Base-by-base conservation (phyloP, 2,113 vertebrate genomes). In the Phyllostomus discolor region DNA sequence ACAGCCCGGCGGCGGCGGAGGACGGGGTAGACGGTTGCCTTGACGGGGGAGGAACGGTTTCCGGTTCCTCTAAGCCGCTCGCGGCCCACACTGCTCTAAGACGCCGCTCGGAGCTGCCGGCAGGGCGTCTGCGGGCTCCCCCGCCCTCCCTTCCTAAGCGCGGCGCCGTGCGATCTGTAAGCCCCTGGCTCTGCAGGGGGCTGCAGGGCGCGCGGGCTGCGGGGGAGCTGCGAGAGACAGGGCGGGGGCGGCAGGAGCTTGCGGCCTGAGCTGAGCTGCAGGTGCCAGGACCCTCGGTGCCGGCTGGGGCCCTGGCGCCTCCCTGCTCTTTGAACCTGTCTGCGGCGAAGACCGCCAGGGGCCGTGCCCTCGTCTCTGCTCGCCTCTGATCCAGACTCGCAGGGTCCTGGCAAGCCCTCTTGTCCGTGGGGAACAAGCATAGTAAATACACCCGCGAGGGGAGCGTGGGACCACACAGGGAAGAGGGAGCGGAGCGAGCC, bases 1-100 rank as follows among this genome's bases (percentile, higher is more conserved):
- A 33, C 0, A 15, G 66, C 66, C 46, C 1, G 0, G 15, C 1
- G 0, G 15, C 2, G 0, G 0, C 1, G 31, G 35, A 10, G 67
- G 73, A 19, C 0, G 16, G 0, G 2, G 64, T 10, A 4, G 20
- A 31, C 7, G 7, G 17, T 1, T 3, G 52, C 67, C 31, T 43
- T 0, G 26, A 15, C 2, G 17, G 43, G 52, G 80, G 22, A n/a
- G 28, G 41, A 9, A 5, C 4, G 0, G 3, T 2, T 72, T 67
- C n/a, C 28, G 22, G 2, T 22, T 41, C 3, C 2, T 11, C 14
- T 5, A 4, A 64, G 78, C 31, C 3, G 10, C 46, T 15, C 5
- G 67, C 81, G 52, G 81, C 64, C 26, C 22, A 0, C 0, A 0
- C 6, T 33, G 57, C 38, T 26, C 2, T 4, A 1, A 11, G 26